Evolutionary conservation across 1,140 invertebrate genomes (phyloP).

Genomic region (Musca vetustissima): DNA sequence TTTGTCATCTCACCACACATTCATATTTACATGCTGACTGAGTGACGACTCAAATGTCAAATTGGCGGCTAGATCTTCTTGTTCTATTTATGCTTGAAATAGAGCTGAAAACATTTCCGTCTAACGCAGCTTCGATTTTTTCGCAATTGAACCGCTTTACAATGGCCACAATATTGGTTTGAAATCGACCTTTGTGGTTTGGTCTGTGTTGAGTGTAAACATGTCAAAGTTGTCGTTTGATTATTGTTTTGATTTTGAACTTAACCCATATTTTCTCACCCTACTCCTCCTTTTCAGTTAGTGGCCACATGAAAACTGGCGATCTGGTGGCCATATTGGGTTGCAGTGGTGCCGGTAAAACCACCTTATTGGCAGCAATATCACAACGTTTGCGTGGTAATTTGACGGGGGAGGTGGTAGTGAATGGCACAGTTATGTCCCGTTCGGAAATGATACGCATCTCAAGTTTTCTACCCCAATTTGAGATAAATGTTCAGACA

Average conservation of each 20-base stretch:
- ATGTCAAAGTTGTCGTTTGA: too few relatives aligned
- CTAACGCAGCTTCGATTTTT: too few relatives aligned
- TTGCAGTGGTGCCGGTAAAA: constrained; percentile 71
- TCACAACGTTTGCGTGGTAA: constrained; percentile 65
- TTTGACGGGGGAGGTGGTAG: constrained; percentile 65
- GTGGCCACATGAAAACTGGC: constrained; percentile 60
- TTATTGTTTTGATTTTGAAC: neutral
- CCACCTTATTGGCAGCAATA: constrained; percentile 68
- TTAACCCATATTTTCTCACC: neutral
- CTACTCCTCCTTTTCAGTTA: constrained; percentile 52
- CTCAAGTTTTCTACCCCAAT: constrained; percentile 73
- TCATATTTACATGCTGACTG: too few relatives aligned
- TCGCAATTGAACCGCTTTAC: too few relatives aligned
- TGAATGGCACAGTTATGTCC: constrained; percentile 67
- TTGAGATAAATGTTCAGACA: constrained; percentile 68
- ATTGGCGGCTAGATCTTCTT: neutral
- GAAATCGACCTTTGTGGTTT: constrained; percentile 9
- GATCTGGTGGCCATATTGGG: constrained; percentile 63
- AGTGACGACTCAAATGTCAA: too few relatives aligned
- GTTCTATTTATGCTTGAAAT: neutral
- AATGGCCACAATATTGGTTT: too few relatives aligned
- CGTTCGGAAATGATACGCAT: constrained; percentile 66
- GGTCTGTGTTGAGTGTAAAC: too few relatives aligned
- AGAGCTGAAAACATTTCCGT: too few relatives aligned
- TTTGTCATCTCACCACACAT: too few relatives aligned